Evolutionary conservation across 1,140 invertebrate species (phyloP).

Genomic region (Trichomalopsis sarcophagae): DNA sequence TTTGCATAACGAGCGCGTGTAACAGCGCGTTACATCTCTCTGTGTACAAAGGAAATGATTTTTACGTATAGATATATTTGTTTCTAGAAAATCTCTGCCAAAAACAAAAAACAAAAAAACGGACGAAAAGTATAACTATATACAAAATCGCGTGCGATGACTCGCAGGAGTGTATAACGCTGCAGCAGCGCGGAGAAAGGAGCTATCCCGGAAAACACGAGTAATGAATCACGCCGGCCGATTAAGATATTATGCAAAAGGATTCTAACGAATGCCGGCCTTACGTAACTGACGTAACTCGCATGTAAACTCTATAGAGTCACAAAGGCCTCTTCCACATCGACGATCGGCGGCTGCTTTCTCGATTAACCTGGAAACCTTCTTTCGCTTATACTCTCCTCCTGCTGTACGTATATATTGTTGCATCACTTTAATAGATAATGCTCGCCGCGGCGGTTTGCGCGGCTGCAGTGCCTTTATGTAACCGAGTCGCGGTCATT

Average conservation of each 20-base stretch:
- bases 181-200: background rate
- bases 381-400: background rate
- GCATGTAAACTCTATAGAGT: background rate
- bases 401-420: background rate
- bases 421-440: conserved; percentile 20
- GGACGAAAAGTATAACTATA: too few species aligned
- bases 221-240: conserved; percentile 35
- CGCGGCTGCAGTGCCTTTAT: background rate
- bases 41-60: background rate
- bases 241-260: conserved; percentile 48
- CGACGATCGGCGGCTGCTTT: background rate
- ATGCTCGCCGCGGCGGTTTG: too few species aligned
- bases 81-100: too few species aligned
- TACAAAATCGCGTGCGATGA: background rate
- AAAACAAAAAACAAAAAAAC: too few species aligned
- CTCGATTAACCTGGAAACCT: conserved; percentile 46
- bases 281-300: conserved; percentile 40
- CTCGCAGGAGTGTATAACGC: background rate
- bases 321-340: background rate
- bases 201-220: conserved; percentile 33
- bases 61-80: background rate
- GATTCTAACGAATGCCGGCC: conserved; percentile 10
- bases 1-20: background rate
- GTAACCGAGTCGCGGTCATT: background rate
- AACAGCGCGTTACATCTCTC: background rate